Percentiles rank a stretch among this genome's conserved stretches.
These are phyloP conservation scores for Perca fluviatilis DNA, from an alignment of 2,113 vertebrate species.

Conservation along the genomic window DNA sequence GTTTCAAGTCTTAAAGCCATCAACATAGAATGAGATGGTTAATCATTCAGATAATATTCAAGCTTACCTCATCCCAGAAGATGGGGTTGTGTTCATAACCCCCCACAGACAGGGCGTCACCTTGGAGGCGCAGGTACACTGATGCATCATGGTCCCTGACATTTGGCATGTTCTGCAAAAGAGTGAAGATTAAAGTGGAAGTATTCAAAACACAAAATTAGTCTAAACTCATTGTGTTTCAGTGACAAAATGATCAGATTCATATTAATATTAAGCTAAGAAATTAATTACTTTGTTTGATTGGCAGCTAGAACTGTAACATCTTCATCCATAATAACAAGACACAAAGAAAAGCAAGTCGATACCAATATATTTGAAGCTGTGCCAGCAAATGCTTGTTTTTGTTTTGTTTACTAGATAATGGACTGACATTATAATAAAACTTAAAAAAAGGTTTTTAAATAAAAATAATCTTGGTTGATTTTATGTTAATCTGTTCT, in stretches of 20 bases:
- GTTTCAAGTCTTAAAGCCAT: not conserved
- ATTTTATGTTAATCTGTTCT: not conserved
- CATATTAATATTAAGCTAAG: not conserved
- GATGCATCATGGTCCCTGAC: slow-evolving; percentile 97
- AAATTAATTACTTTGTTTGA: not conserved
- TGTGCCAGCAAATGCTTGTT: not conserved
- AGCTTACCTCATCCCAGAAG: slow-evolving; percentile 96
- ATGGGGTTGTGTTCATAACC: slow-evolving; percentile 96
- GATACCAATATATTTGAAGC: not conserved
- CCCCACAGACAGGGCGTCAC: slow-evolving; percentile 97
- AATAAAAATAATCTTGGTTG: not conserved
- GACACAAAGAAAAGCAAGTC: not conserved
- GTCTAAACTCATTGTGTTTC: not conserved
- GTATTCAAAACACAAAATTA: slow-evolving; percentile 1
- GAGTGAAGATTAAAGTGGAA: slow-evolving; percentile 11
- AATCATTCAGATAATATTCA: not conserved
- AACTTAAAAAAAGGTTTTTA: too few species aligned
- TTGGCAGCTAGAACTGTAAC: not conserved
- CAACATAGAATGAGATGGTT: not conserved
- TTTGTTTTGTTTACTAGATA: not conserved
- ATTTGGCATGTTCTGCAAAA: slow-evolving; percentile 96
- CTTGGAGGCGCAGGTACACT: slow-evolving; percentile 97
- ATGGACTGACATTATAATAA: not conserved
- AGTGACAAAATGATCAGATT: not conserved
- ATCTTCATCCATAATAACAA: not conserved